A percentile compares a stretch with the other conserved stretches of the same genome.
phyloP scores from a whole-genome alignment of 2,888 invertebrate genomes.

The Liodrosophila aerea region DNA sequence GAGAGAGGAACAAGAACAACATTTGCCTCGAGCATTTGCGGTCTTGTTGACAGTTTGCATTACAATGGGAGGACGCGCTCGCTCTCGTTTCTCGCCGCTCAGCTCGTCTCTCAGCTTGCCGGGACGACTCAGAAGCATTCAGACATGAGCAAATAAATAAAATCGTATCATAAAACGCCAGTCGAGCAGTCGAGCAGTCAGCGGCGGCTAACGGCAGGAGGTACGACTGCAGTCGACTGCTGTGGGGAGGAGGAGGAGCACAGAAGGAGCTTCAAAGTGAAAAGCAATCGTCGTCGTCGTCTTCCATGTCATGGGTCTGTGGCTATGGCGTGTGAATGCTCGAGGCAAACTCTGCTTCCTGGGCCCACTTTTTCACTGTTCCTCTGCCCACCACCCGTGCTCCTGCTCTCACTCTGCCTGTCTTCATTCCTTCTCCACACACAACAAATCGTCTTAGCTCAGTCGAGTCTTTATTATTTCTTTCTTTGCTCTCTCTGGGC shows the following conservation, averaged over 20 bases:
- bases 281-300: slow-evolving; percentile 65
- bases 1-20: slow-evolving; percentile 17
- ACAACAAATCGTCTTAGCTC: slow-evolving; percentile 71
- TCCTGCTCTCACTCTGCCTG: neutral
- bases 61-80: slow-evolving; percentile 67
- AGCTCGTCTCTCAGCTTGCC: slow-evolving; percentile 2
- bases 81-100: neutral
- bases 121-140: slow-evolving; percentile 30
- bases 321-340: slow-evolving; percentile 76
- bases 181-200: slow-evolving; percentile 38
- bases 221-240: neutral
- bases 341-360: slow-evolving; percentile 60
- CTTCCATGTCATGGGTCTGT: slow-evolving; percentile 62
- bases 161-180: slow-evolving; percentile 73
- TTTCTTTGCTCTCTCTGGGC: slow-evolving; percentile 27
- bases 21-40: slow-evolving; percentile 60
- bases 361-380: neutral
- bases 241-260: neutral
- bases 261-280: slow-evolving; percentile 52
- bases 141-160: slow-evolving; percentile 70
- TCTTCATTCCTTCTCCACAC: slow-evolving; percentile 17
- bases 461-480: slow-evolving; percentile 60
- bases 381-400: too few species aligned
- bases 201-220: slow-evolving; percentile 14
- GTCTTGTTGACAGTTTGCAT: slow-evolving; percentile 75